Evolutionary conservation across 2,113 vertebrate genomes (phyloP).

Genomic region (Panurus biarmicus): DNA sequence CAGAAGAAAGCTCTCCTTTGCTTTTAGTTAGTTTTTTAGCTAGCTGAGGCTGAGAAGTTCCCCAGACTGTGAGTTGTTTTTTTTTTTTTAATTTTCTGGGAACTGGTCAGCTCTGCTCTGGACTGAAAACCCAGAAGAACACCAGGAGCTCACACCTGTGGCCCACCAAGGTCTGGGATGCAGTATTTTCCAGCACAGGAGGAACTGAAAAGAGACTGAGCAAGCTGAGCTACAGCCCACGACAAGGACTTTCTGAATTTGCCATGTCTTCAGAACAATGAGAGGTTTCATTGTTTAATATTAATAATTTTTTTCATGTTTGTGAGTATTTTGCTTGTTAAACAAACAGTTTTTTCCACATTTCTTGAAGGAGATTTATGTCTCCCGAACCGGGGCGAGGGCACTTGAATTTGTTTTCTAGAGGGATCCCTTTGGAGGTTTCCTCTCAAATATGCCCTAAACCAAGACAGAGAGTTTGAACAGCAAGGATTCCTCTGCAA

Average conservation of each 20-base stretch:
- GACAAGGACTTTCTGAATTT: neutral
- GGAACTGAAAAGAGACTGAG: neutral
- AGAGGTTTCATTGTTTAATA: neutral
- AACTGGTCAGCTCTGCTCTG: neutral
- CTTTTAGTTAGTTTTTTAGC: neutral
- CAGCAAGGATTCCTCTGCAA: neutral
- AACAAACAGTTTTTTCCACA: neutral
- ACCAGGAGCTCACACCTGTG: fast-evolving
- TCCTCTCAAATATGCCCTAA: neutral
- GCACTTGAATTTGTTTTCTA: neutral
- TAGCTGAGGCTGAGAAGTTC: neutral
- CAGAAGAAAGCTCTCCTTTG: fast-evolving
- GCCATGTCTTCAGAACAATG: neutral
- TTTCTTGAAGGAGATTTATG: neutral
- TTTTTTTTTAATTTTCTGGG: no score
- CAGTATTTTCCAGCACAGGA: fast-evolving
- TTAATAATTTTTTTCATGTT: neutral
- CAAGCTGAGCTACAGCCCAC: fast-evolving
- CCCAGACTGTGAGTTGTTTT: neutral
- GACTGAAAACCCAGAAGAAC: neutral
- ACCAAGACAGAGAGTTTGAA: neutral
- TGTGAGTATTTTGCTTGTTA: neutral
- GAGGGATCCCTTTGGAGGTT: neutral
- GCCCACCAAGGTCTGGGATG: fast-evolving
- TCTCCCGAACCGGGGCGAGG: fast-evolving